Conservation (phyloP, 1,140 invertebrate species). For the Mycetomoellerius zeteki region DNA sequence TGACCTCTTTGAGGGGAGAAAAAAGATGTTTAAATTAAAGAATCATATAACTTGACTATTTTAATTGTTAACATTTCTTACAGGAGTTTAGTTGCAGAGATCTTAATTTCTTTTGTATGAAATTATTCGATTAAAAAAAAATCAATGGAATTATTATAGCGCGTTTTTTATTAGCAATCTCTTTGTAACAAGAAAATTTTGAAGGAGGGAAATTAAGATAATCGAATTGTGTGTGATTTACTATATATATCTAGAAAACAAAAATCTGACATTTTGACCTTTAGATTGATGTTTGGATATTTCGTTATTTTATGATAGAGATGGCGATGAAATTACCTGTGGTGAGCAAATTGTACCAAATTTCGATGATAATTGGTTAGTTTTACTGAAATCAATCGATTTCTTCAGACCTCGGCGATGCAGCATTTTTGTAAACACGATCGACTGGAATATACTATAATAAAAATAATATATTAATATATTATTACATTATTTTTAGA, state of each 20-base stretch:
- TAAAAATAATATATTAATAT: constrained; percentile 37
- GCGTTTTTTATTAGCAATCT: neutral
- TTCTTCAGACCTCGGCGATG: constrained; percentile 80
- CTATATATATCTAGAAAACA: neutral
- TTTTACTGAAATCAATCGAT: constrained; percentile 79
- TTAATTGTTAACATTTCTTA: neutral
- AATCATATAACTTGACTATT: neutral
- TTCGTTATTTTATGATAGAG: constrained; percentile 15
- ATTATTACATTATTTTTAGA: neutral
- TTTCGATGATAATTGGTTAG: constrained; percentile 69
- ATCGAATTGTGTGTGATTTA: neutral
- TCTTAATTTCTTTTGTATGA: neutral
- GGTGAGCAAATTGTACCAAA: constrained; percentile 82
- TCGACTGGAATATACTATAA: constrained; percentile 84
- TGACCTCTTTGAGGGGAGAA: no score
- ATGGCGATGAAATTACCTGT: constrained; percentile 76
- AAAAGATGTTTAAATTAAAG: neutral
- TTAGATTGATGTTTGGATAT: neutral
- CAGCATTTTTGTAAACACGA: constrained; percentile 85
- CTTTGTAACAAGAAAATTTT: neutral
- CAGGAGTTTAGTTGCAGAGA: neutral
- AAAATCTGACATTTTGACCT: neutral
- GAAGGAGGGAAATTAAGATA: neutral
- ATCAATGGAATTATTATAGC: neutral
- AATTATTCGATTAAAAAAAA: neutral